phyloP scores from a whole-genome alignment of 2,797 vertebrate species.

The Dendrocincla fuliginosa region DNA sequence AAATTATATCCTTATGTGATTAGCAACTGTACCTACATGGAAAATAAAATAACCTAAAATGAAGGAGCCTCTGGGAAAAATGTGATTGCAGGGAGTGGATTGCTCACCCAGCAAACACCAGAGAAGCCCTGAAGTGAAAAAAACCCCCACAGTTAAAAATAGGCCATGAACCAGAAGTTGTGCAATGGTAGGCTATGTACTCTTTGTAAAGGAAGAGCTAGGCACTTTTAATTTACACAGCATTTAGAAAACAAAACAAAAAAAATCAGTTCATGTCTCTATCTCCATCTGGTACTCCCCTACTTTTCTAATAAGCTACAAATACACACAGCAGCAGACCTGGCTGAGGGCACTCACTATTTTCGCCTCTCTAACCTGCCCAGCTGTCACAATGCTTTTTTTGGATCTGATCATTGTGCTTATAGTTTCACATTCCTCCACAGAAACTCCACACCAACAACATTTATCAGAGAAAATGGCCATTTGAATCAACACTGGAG shows the following conservation, averaged over 20 bases:
- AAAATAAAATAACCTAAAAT: not conserved
- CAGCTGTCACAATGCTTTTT: conserved; percentile 66
- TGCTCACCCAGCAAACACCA: not conserved
- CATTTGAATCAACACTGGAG: conserved; percentile 25
- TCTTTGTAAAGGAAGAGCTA: not conserved
- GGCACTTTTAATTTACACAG: not conserved
- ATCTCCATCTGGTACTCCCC: not conserved
- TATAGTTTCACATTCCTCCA: conserved; percentile 54
- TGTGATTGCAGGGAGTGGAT: not conserved
- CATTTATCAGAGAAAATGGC: not conserved
- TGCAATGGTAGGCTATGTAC: fast-evolving
- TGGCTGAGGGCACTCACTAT: not conserved
- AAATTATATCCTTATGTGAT: not conserved
- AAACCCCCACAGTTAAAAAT: not conserved
- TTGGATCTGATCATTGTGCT: conserved; percentile 41
- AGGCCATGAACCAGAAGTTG: not conserved
- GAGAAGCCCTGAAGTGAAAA: not conserved
- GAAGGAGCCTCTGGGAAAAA: not conserved
- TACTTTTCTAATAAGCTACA: not conserved
- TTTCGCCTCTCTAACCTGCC: conserved; percentile 26
- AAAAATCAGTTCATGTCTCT: not conserved
- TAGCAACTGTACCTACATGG: not conserved
- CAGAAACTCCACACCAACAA: conserved; percentile 50
- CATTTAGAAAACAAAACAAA: not conserved
- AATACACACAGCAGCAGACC: not conserved